Evolutionary conservation across 1,140 invertebrate species (phyloP), one percentile per base, ranked within the genome.

Genomic region (Pomacea maculata): DNA sequence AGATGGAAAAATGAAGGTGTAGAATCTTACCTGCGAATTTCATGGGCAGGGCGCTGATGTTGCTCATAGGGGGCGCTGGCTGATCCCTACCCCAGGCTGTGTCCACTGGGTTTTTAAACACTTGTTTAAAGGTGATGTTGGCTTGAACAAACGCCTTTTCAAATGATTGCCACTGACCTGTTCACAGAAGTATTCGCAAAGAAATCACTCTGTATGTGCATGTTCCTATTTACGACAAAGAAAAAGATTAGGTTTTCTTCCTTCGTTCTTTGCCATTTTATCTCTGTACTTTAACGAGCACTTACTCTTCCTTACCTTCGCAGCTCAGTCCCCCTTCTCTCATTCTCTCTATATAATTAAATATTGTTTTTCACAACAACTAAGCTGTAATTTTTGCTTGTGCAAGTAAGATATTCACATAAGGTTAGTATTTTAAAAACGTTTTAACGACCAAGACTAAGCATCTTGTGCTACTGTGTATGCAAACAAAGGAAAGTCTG

Each of bases 41-140:
- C 8, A 88, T 34, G 14, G 85, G 83, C 19, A 88, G 81, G 12
- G 83, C 84, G 71, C 86, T 87, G n/a, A 91, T 87, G 25, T 81
- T 34, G 17, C 81, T 82, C 57, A 84, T 87, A 15, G 88, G 87
- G 70, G 83, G 82, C 12, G 76, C 52, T 0, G 90, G 89, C 52
- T 87, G 82, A 67, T 77, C 83, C 19, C 71, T 64, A n/a, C 82
- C 84, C 90, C 90, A 91, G 45, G 89, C 86, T 15, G 67, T 61
- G 61, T 90, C 90, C 34, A 91, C 83, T 10, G 90, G 84, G 72
- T 91, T 89, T 29, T 81, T 75, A 0, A 54, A 11, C 11, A n/a
- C 52, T 9, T 45, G n/a, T 21, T 12, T 14, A 17, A 61, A 61
- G 52, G 70, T 21, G n/a, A 73, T 45, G 17, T 12, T 11, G 21